These are phyloP conservation scores for Aspiorhynchus laticeps DNA, from an alignment of 2,113 vertebrate genomes.

Conservation along the genomic window DNA sequence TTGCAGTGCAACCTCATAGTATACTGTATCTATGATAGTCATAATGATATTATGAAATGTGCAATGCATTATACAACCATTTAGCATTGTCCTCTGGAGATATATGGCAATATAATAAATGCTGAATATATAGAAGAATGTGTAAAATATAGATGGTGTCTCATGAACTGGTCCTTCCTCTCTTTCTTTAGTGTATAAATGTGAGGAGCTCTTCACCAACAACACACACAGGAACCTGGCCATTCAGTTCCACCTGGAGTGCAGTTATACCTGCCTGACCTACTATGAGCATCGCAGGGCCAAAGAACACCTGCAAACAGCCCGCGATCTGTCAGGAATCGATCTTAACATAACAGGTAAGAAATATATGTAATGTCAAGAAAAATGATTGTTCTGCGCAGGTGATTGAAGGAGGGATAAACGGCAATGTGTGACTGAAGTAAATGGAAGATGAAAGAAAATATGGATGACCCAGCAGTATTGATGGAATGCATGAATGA, in stretches of 20 bases:
- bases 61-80: neutral
- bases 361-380: neutral
- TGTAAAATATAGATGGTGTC: neutral
- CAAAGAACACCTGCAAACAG: slow-evolving; percentile 80
- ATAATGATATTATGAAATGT: neutral
- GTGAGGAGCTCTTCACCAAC: slow-evolving; percentile 70
- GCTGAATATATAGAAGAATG: neutral
- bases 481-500: neutral
- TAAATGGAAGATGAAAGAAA: neutral
- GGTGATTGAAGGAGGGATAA: slow-evolving; percentile 2
- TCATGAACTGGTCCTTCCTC: no score
- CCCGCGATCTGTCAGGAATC: slow-evolving; percentile 82
- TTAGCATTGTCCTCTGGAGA: neutral
- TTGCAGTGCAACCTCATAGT: neutral
- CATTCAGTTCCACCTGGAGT: slow-evolving; percentile 92
- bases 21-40: neutral
- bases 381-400: neutral
- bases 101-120: neutral
- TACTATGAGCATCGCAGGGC: slow-evolving; percentile 92
- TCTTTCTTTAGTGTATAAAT: slow-evolving; percentile 75
- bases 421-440: neutral
- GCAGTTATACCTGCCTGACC: slow-evolving; percentile 83
- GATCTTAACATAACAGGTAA: slow-evolving; percentile 85
- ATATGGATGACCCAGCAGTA: neutral
- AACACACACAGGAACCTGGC: slow-evolving; percentile 74